Base-by-base conservation (phyloP, 35 echinoderm and acorn worm genomes). In the Lytechinus pictus region DNA sequence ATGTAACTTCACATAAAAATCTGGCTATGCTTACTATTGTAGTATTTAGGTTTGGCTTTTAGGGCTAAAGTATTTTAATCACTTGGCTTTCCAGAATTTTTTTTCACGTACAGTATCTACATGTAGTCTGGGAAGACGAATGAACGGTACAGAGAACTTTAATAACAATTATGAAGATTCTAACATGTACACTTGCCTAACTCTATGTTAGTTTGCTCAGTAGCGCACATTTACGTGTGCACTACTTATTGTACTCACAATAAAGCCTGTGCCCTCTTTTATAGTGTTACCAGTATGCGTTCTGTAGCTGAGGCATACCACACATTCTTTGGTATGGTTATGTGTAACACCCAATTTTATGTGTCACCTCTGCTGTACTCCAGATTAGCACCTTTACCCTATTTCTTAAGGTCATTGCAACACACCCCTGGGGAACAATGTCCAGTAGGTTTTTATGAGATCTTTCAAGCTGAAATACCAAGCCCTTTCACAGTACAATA, bases 331-430 rank as follows among this genome's bases (percentile, higher is more conserved):
- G 66, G 66, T n/a, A 79, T 24, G 6, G 66, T 79, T 79, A 79
- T 79, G 66, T 79, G 66, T 79, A 79, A 79, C 66, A 79, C 66
- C 66, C 66, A 24, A 79, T 79, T 79, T 79, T 79, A 79, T 79
- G 66, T 79, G 66, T 79, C 66, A 79, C 66, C 66, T 79, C 16
- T 79, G 66, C 66, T 44, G n/a, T 79, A 79, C 66, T 79, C 66
- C 66, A 79, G 66, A 79, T 79, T n/a, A 79, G 66, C 66, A 79
- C 66, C 66, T 79, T 79, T 79, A 79, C 66, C 66, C 66, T 24
- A 79, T 79, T 79, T 79, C 13, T 79, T 79, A 79, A 79, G 66
- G 66, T 79, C 66, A 79, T 24, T 79, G 66, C 66, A 79, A 79
- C 66, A 79, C 66, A 16, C 66, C 66, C 66, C 66, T 79, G 66